phyloP scores from a whole-genome alignment of 2,888 invertebrate species.

The Eristalis arbustorum region DNA sequence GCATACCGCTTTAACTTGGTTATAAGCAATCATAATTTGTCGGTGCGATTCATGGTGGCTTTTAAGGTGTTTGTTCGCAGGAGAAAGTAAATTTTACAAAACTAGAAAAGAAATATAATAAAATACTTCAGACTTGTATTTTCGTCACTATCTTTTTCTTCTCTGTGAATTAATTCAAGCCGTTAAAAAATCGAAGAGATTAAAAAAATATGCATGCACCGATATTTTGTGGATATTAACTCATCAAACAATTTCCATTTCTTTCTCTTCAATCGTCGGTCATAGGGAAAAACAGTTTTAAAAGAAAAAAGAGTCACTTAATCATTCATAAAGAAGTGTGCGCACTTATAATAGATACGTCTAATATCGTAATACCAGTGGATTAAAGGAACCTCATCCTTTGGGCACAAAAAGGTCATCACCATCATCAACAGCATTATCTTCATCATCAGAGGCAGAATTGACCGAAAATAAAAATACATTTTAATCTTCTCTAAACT shows the following conservation, averaged over 20 bases:
- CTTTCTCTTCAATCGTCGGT: background rate
- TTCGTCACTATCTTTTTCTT: background rate
- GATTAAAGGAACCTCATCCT: background rate
- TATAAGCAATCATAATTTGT: constrained; percentile 65
- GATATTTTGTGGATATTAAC: constrained; percentile 13
- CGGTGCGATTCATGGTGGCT: constrained; percentile 58
- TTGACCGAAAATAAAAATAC: constrained; percentile 42
- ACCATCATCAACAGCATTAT: background rate
- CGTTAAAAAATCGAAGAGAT: constrained; percentile 21
- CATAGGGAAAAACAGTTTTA: background rate
- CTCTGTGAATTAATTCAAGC: constrained; percentile 28
- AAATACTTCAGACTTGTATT: background rate
- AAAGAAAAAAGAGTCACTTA: background rate
- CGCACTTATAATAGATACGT: background rate
- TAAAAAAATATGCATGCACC: constrained; percentile 2
- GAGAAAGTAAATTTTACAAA: constrained; percentile 63
- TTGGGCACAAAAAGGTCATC: background rate
- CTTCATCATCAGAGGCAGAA: background rate
- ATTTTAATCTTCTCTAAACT: background rate
- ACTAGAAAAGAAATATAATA: constrained; percentile 3
- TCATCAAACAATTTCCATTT: constrained; percentile 35
- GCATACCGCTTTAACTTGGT: constrained; percentile 46
- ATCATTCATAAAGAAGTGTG: background rate
- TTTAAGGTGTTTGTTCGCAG: constrained; percentile 56
- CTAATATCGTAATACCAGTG: background rate